phyloP scores from a whole-genome alignment of 1,140 invertebrate species.

The Calliphora vicina region DNA sequence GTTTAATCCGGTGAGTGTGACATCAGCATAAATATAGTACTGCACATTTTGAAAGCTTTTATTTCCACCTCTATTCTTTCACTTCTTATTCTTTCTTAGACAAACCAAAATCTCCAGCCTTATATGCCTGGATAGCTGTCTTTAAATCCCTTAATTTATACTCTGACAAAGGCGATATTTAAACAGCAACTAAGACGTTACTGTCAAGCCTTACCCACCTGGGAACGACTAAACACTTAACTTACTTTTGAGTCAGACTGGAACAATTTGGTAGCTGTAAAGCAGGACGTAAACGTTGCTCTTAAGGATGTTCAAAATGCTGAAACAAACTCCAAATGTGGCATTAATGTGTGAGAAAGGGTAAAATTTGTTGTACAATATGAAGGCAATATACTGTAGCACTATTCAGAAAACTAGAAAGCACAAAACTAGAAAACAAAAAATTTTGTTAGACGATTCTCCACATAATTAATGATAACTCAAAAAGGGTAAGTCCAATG shows the following conservation, averaged over 20 bases:
- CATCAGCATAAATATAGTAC: neutral
- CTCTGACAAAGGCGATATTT: slow-evolving; percentile 70
- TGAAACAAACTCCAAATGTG: too few species aligned
- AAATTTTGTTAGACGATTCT: too few species aligned
- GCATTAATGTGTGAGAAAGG: too few species aligned
- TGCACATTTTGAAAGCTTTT: neutral
- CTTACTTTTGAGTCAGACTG: slow-evolving; percentile 57
- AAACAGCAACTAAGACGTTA: slow-evolving; percentile 65
- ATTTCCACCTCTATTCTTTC: neutral
- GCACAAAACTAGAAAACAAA: too few species aligned
- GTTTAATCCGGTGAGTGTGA: slow-evolving; percentile 65
- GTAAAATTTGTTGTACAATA: too few species aligned
- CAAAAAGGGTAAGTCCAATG: too few species aligned
- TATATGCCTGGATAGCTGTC: slow-evolving; percentile 77
- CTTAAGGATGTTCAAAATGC: too few species aligned
- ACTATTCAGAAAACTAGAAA: too few species aligned
- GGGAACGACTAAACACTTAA: slow-evolving; percentile 52
- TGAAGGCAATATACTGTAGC: too few species aligned
- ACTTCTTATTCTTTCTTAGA: too few species aligned
- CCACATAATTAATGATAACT: too few species aligned
- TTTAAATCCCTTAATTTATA: slow-evolving; percentile 76
- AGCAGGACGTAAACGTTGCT: neutral
- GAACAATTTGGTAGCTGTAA: slow-evolving; percentile 47
- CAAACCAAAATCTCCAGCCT: slow-evolving; percentile 62
- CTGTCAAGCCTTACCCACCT: slow-evolving; percentile 53